These are phyloP conservation scores for Holotrichia oblita DNA, from an alignment of 1,140 invertebrate species.

Conservation along the genomic window DNA sequence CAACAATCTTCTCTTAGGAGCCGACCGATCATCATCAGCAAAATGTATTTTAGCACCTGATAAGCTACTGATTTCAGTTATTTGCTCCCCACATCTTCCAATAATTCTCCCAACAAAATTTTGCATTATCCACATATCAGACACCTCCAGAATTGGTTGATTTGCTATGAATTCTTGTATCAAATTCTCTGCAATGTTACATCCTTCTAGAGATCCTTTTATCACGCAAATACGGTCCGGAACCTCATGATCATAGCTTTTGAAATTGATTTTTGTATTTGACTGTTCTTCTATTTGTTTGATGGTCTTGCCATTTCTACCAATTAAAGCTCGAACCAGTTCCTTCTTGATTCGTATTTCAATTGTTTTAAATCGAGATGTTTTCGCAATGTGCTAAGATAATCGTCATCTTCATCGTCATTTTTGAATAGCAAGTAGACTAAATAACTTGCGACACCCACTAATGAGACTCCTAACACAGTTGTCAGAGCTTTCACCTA, in stretches of 20 bases:
- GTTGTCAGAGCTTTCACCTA: constrained; percentile 50
- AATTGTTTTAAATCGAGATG: constrained; percentile 55
- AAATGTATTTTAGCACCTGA: constrained; percentile 73
- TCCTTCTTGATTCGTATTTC: constrained; percentile 64
- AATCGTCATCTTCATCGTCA: constrained; percentile 54
- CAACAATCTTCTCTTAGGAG: constrained; percentile 53
- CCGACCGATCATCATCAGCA: constrained; percentile 50
- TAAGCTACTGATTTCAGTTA: constrained; percentile 72
- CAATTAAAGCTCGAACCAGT: constrained; percentile 66
- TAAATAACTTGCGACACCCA: constrained; percentile 60
- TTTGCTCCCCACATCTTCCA: constrained; percentile 73
- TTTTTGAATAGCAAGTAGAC: constrained; percentile 62
- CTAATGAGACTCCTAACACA: constrained; percentile 60
- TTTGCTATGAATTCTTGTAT: constrained; percentile 77
- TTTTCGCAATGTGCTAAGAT: constrained; percentile 50
- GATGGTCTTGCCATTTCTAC: constrained; percentile 72
- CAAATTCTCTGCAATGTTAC: constrained; percentile 74
- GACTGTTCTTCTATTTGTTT: constrained; percentile 77
- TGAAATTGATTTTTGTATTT: constrained; percentile 75
- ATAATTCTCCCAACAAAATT: constrained; percentile 74
- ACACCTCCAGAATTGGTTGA: constrained; percentile 71
- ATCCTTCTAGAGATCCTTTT: constrained; percentile 68
- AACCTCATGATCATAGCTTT: constrained; percentile 61
- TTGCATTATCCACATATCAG: constrained; percentile 72
- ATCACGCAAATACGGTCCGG: constrained; percentile 72